phyloP scores from a whole-genome alignment of 1,140 invertebrate genomes.

The Geopemphigus sp. region DNA sequence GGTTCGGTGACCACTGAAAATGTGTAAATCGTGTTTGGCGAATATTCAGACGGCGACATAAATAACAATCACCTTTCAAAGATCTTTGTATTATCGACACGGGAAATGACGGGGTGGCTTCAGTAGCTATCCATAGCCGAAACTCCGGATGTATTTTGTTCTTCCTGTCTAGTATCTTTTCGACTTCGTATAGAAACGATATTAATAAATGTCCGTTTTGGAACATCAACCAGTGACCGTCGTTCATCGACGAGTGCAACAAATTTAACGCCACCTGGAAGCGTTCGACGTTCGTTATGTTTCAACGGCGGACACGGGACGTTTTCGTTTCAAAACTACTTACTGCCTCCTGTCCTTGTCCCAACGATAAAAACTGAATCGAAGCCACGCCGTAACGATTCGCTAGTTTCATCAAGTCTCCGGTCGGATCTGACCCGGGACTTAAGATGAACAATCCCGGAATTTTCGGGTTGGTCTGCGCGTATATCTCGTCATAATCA shows the following conservation, averaged over 20 bases:
- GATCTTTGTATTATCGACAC: conserved; percentile 83
- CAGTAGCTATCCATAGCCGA: conserved; percentile 87
- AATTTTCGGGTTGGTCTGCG: conserved; percentile 73
- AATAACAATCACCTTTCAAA: conserved; percentile 67
- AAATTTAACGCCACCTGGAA: conserved; percentile 68
- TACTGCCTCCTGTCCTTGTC: conserved; percentile 83
- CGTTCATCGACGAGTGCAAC: conserved; percentile 68
- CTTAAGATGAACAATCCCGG: conserved; percentile 86
- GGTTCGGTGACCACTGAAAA: conserved; percentile 61
- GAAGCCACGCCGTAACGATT: conserved; percentile 66
- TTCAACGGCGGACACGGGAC: background rate
- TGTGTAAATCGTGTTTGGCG: too few relatives aligned
- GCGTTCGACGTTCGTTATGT: background rate
- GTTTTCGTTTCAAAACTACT: conserved; percentile 26
- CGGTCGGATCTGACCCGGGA: conserved; percentile 82
- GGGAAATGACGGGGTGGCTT: conserved; percentile 78
- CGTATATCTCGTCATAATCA: conserved; percentile 72
- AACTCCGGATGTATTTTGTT: conserved; percentile 82
- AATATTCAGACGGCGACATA: conserved; percentile 55
- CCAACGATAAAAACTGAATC: conserved; percentile 80
- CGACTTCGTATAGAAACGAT: conserved; percentile 73
- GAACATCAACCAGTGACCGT: conserved; percentile 85
- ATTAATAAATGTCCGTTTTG: conserved; percentile 87
- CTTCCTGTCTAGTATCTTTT: conserved; percentile 77
- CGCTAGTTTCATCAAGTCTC: conserved; percentile 83